phyloP scores from a whole-genome alignment of 2,113 vertebrate genomes.

The Tamias sibiricus region DNA sequence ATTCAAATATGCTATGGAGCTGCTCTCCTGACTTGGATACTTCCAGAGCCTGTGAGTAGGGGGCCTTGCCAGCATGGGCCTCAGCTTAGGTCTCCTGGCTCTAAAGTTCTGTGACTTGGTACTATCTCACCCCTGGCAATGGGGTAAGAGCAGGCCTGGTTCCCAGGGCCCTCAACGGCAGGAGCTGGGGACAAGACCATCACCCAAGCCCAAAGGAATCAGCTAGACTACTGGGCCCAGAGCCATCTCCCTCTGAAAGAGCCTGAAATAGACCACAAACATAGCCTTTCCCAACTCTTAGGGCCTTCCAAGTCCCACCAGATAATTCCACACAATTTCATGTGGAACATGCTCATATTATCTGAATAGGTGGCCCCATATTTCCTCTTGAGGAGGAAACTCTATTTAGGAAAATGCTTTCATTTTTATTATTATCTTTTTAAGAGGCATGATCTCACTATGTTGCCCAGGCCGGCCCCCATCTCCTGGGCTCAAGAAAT shows the following conservation, averaged over 20 bases:
- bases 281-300: neutral
- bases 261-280: neutral
- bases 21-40: neutral
- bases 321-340: rapidly evolving
- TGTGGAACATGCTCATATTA: neutral
- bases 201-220: neutral
- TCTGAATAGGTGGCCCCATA: neutral
- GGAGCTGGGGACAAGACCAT: neutral
- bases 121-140: neutral
- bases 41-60: neutral
- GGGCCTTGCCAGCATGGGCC: rapidly evolving
- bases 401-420: neutral
- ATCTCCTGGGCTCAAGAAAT: too few relatives aligned
- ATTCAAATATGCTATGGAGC: neutral
- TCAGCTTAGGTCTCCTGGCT: neutral
- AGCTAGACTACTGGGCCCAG: neutral
- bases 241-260: neutral
- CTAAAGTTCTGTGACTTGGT: neutral
- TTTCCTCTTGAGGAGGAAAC: neutral
- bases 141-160: neutral
- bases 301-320: neutral
- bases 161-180: too few relatives aligned
- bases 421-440: neutral
- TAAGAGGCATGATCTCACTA: too few relatives aligned
- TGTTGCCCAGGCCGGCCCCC: too few relatives aligned